Base-by-base conservation (phyloP, 2,113 vertebrate genomes). In the Antechinus flavipes region DNA sequence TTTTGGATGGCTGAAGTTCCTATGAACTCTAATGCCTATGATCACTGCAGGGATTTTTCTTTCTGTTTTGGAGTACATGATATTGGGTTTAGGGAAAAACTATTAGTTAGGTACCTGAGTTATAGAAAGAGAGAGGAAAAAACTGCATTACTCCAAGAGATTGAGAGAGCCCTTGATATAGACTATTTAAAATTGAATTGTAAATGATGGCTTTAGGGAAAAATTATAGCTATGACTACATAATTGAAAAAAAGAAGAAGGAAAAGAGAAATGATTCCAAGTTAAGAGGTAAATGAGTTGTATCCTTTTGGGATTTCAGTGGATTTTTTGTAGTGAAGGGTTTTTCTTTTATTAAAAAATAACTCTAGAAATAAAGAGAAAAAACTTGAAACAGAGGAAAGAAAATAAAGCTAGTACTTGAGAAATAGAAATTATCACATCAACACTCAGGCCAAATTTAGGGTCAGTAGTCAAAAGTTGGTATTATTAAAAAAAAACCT, bases 351-450 rank as follows among this genome's bases (percentile, higher is more conserved):
- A 92, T 76, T 25, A 92, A 94, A 92, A 93, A 91, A 96, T 97
- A 47, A 90, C 92, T 95, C 90, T 93, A 91, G 96, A 96, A 95
- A 96, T 95, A 97, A 97, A 96, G 96, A 95, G 96, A 52, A 52
- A 52, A 95, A 97, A 97, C 97, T 97, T 96, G 94, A 96, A 97
- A 96, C 55, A 95, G 93, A 93, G 89, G 94, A 52, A 94, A 55
- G 95, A 96, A 95, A 97, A 93, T 96, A 50, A 58, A 96, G 26
- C n/a, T 90, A 58, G 91, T 95, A 11, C 25, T 52, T 96, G 93
- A 95, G 96, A 98, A 97, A 96, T 95, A 97, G 94, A 95, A 96
- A 91, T 93, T 96, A 93, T 97, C 93, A 96, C 94, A 96, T 95
- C 93, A 97, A 89, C 92, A 96, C 76, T 49, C 91, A 91, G 93